Conservation (phyloP, 2,797 vertebrate genomes). For the Nannoperca obscura region DNA sequence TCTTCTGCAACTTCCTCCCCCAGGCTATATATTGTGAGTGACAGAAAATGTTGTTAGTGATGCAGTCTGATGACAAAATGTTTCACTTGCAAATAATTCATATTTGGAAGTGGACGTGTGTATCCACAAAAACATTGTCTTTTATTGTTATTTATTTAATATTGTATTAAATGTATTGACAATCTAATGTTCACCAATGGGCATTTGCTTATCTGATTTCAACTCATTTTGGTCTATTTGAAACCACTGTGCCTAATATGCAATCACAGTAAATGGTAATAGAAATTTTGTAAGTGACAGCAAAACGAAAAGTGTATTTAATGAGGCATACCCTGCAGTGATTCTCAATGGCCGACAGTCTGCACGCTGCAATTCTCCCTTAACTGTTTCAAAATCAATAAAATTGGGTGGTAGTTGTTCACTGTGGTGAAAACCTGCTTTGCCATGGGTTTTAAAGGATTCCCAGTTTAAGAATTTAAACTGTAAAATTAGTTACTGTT, state of each 20-base stretch:
- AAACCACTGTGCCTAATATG: background rate
- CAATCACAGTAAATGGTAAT: background rate
- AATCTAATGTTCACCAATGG: background rate
- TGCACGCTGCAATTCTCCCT: conserved; percentile 2
- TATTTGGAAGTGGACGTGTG: background rate
- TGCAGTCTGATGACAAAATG: conserved; percentile 35
- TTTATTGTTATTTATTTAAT: too few relatives aligned
- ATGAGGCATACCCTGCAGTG: conserved; percentile 25
- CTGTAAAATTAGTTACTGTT: background rate
- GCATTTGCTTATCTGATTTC: background rate
- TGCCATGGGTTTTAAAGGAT: conserved; percentile 6
- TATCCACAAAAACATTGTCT: background rate
- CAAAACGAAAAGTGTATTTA: conserved; percentile 29
- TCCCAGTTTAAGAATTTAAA: conserved; percentile 10
- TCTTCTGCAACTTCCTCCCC: conserved; percentile 34
- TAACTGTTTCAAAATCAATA: conserved; percentile 16
- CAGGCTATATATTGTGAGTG: conserved; percentile 30
- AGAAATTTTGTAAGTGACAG: background rate
- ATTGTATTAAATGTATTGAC: background rate
- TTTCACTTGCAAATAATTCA: conserved; percentile 11
- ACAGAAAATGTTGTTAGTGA: conserved; percentile 42
- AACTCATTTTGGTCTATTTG: conserved; percentile 6
- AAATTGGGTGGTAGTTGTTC: background rate
- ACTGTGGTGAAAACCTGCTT: conserved; percentile 3
- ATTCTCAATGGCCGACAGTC: conserved; percentile 16